These are phyloP conservation scores for Sebastes reedi DNA, from an alignment of 2,797 vertebrate species.

Conservation along the genomic window DNA sequence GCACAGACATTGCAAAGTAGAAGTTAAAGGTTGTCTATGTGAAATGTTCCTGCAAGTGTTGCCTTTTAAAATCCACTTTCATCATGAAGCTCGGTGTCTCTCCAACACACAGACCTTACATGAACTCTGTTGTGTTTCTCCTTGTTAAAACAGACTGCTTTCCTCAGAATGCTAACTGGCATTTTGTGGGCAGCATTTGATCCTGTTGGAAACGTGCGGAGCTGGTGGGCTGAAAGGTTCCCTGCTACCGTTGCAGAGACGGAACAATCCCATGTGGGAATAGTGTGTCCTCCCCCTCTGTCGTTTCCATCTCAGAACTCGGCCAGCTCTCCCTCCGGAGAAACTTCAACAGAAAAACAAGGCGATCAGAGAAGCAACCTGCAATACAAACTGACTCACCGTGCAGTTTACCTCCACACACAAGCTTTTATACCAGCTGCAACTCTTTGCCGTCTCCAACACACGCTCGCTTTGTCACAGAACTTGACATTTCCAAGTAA, in stretches of 20 bases:
- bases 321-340: constrained; percentile 59
- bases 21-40: neutral
- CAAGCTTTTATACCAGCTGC: constrained; percentile 47
- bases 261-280: constrained; percentile 53
- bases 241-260: constrained; percentile 30
- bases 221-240: constrained; percentile 57
- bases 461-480: constrained; percentile 50
- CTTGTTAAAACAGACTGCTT: constrained; percentile 23
- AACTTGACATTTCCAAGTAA: constrained; percentile 79
- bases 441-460: constrained; percentile 35
- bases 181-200: constrained; percentile 47
- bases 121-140: neutral
- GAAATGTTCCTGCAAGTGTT: neutral
- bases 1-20: neutral
- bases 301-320: constrained; percentile 55
- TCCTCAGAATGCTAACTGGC: constrained; percentile 26
- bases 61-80: constrained; percentile 5
- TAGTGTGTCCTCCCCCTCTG: constrained; percentile 51
- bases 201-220: constrained; percentile 30
- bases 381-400: constrained; percentile 58
- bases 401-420: constrained; percentile 52
- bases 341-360: constrained; percentile 66
- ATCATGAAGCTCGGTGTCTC: neutral
- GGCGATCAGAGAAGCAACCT: constrained; percentile 62
- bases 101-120: neutral